Base-by-base conservation (phyloP, 2,888 invertebrate species). In the Spilosoma lubricipeda region DNA sequence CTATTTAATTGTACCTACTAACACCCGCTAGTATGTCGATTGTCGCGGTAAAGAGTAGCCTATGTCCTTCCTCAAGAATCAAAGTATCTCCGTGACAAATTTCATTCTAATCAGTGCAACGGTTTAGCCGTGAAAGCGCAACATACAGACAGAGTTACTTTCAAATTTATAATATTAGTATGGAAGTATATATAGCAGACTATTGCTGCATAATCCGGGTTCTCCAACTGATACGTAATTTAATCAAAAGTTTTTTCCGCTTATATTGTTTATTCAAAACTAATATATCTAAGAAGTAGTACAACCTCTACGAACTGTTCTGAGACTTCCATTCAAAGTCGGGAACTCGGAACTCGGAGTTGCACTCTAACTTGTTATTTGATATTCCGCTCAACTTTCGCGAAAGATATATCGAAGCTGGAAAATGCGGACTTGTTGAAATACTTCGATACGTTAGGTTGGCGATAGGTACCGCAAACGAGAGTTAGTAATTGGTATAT, bases 371-470 rank as follows among this genome's bases (percentile, higher is more conserved):
- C 65, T 56, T 56, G 70, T 69, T 74, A 69, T 67, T 70, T 45
- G 59, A 70, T 74, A 74, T 74, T 66, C 70, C 59, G 56, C 18
- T 36, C n/a, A 71, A 71, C n/a, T 71, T 71, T 70, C 42, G 5
- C 33, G 20, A 39, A 66, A 39, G 9, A 71, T 66, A 39, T 66
- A 71, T 71, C 66, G 52, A n/a, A 65, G 39, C n/a, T 45, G 65
- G 45, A 70, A 71, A 66, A 63, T 56, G 20, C 36, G 52, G 52
- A 52, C 27, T 33, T 68, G 45, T 68, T 30, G 33, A 68, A 39
- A 70, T 36, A 9, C 39, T 48, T 68, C 5, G 27, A 33, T 39
- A 27, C 23, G 23, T 33, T 30, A 23, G 20, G 36, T 56, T 69
- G 69, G 56, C n/a, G 20, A 36, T 56, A 39, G n/a, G 36, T 56